Base-by-base conservation (phyloP, 2,888 invertebrate species). In the Oscheius sp. region DNA sequence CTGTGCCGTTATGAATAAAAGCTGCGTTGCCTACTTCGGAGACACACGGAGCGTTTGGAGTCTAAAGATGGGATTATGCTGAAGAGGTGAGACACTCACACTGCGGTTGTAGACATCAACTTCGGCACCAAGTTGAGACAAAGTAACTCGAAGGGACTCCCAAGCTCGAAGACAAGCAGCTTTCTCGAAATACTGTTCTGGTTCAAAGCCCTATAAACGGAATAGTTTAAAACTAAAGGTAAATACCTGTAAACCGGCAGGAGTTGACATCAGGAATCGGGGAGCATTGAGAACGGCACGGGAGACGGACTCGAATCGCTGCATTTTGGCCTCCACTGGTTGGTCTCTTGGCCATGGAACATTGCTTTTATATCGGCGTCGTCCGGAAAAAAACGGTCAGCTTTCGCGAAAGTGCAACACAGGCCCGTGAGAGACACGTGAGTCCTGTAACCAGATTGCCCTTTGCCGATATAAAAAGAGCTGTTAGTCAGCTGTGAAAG, bases 21-120 rank as follows among this genome's bases (percentile, higher is more conserved):
- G 55, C 69, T 23, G 69, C 25, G 43, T 16, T 69, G 2, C 69
- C 69, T n/a, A 69, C 69, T 29, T 69, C 69, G 1, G 69, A 45
- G 3, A 69, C 69, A 18, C 23, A 43, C 2, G 69, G 58, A 18
- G 25, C 23, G 43, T 53, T 41, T n/a, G 41, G 25, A 16, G 13
- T 43, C 69, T 69, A 69, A 35, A 21, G 56, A 18, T 64, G 18
- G 49, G 25, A 45, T 64, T 45, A 35, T 25, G 1, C 25, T n/a
- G 18, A 29, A 29, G 18, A 7, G 49, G 18, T 16, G 49, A 18
- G 18, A 49, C 16, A 18, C 18, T 49, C 18, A 49, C 49, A 18
- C 49, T 49, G 16, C 49, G 16, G 43, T 69, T 45, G 55, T 52
- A 69, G 21, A 69, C 45, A 18, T 55, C 69, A 21, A 69, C 69